Conservation (phyloP, 2,113 vertebrate species). For the Ondatra zibethicus region DNA sequence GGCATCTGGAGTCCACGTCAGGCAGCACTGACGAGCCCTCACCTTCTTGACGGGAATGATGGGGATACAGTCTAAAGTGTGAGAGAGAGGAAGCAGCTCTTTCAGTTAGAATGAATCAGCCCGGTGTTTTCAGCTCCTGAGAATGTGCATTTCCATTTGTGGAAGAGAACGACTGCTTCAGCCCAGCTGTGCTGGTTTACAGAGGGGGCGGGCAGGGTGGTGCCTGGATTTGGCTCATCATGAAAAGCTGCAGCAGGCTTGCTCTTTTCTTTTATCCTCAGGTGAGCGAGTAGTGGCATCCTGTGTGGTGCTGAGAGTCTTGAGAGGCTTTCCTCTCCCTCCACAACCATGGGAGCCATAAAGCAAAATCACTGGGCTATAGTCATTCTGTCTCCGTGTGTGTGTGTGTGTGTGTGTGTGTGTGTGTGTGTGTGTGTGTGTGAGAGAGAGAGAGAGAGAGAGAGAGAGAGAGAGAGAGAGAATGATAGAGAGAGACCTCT, state of each 20-base stretch:
- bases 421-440: too few relatives aligned
- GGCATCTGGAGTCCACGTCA: not conserved
- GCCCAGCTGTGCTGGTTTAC: not conserved
- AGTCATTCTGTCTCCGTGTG: too few relatives aligned
- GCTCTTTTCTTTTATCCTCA: not conserved
- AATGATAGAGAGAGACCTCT: not conserved
- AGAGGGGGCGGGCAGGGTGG: not conserved
- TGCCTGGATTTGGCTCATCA: not conserved
- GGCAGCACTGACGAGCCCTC: not conserved
- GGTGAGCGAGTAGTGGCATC: not conserved
- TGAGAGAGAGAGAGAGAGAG: too few relatives aligned
- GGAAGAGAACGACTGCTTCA: not conserved
- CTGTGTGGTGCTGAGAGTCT: not conserved
- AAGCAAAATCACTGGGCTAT: not conserved
- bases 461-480: too few relatives aligned
- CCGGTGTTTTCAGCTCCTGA: not conserved
- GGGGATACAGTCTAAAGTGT: not conserved
- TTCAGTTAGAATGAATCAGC: not conserved
- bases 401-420: not conserved
- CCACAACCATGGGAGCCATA: not conserved
- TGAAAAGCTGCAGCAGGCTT: not conserved
- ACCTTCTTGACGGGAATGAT: not conserved
- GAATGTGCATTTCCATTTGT: not conserved
- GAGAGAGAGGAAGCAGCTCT: not conserved
- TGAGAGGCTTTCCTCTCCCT: not conserved